Conservation (phyloP, 2,888 invertebrate species). For the Mesodorylaimus sp. region DNA sequence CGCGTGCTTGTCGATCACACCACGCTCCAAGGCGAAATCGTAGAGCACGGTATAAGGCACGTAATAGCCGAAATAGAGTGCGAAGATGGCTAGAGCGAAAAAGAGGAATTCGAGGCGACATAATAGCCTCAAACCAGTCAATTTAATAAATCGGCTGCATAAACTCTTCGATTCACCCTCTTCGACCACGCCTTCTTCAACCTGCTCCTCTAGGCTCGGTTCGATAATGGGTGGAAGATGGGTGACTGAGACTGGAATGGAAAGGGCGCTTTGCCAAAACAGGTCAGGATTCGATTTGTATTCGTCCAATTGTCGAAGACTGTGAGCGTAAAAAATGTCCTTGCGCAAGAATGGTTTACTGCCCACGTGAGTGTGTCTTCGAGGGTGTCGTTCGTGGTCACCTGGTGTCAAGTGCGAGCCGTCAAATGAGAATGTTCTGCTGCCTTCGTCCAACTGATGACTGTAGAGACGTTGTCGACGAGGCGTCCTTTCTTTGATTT, state of each 20-base stretch:
- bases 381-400: too few relatives aligned
- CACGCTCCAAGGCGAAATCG: neutral
- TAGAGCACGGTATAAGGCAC: slow-evolving; percentile 61
- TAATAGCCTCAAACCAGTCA: slow-evolving; percentile 67
- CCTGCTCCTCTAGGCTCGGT: neutral
- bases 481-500: too few relatives aligned
- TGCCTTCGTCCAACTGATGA: too few relatives aligned
- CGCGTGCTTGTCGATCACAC: neutral
- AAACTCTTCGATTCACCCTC: neutral
- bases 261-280: slow-evolving; percentile 10
- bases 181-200: neutral
- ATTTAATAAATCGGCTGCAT: slow-evolving; percentile 32
- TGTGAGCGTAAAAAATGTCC: slow-evolving; percentile 77
- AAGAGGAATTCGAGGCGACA: slow-evolving; percentile 67
- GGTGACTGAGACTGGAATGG: too few relatives aligned
- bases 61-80: slow-evolving; percentile 82
- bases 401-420: too few relatives aligned
- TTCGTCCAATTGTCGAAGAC: slow-evolving; percentile 59
- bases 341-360: slow-evolving; percentile 25
- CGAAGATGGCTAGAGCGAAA: slow-evolving; percentile 78
- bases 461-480: too few relatives aligned
- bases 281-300: slow-evolving; percentile 42
- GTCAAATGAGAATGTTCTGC: too few relatives aligned
- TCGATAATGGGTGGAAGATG: too few relatives aligned
- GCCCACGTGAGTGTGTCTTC: too few relatives aligned